Evolutionary conservation across 2,888 invertebrate species (phyloP).

Genomic region (Anoncus sp.): DNA sequence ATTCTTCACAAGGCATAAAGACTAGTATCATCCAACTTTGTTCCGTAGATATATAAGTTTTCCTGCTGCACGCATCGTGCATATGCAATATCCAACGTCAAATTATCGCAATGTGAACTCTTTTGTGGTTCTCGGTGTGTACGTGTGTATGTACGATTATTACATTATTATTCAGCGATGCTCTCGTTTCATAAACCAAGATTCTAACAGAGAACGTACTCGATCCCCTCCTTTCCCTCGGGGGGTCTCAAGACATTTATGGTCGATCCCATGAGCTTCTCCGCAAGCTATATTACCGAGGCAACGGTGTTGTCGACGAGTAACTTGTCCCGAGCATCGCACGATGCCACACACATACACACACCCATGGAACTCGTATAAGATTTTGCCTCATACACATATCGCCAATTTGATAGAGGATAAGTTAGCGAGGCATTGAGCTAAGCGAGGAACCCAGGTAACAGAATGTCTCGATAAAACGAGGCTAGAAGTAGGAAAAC

Average conservation of each 20-base stretch:
- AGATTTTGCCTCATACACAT: not conserved
- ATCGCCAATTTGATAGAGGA: too few relatives aligned
- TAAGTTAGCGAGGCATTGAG: too few relatives aligned
- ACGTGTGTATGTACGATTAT: constrained; percentile 47
- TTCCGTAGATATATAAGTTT: not conserved
- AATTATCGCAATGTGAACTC: constrained; percentile 58
- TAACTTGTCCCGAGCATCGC: constrained; percentile 6
- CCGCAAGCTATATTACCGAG: constrained; percentile 18
- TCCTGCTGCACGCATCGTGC: not conserved
- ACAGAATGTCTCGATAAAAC: too few relatives aligned
- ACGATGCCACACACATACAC: not conserved
- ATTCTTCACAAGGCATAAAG: not conserved
- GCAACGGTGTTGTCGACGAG: constrained; percentile 46
- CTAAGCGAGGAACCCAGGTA: not conserved
- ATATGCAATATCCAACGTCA: constrained; percentile 2
- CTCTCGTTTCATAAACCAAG: constrained; percentile 57
- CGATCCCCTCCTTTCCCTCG: constrained; percentile 49
- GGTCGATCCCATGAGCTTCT: constrained; percentile 42
- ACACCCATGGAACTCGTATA: not conserved
- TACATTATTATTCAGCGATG: constrained; percentile 63
- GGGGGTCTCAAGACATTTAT: constrained; percentile 56
- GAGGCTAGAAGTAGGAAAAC: too few relatives aligned
- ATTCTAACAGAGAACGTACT: constrained; percentile 50
- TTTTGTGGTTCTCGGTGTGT: constrained; percentile 25
- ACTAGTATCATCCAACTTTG: too few relatives aligned